Base-by-base conservation (phyloP, 2,888 invertebrate species). In the Mayetiola destructor region DNA sequence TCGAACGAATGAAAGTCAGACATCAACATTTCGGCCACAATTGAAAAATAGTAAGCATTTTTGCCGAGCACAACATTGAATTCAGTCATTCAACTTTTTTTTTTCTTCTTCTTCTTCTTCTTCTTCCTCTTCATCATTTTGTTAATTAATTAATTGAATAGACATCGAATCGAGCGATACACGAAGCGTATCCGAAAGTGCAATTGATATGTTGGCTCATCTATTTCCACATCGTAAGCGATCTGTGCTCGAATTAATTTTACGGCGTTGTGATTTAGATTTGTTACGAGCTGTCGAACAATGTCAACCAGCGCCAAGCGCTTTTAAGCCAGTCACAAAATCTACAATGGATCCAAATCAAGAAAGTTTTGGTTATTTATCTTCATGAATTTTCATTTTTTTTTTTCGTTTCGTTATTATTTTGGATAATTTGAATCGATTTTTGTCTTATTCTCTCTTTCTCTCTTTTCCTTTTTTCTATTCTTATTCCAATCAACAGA, bases 201-300 rank as follows among this genome's bases (percentile, higher is more conserved):
- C 85, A 57, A 73, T 86, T 65, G 92, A 94, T 64, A 89, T 95
- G 76, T 75, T 96, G 40, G 80, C 85, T 12, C 83, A 89, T 62
- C 75, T 96, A 35, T 96, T 95, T 68, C 94, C 94, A 0, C 88
- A 88, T 64, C 86, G 91, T 65, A 90, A 91, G 68, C 77, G 86
- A 1, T 82, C 89, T 0, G 91, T 94, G 1, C 73, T 96, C 56
- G 92, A 95, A 68, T 74, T 94, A 62, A 90, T 94, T n/a, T 75
- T 95, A 48, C 86, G 91, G 62, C 81, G 92, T 35, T 94, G 94
- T 69, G 91, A 90, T 67, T 88, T 93, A 62, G 94, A 96, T 68
- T 73, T 95, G 54, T 77, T 93, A 14, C 88, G 70, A 6, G 71
- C 71, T 40, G 72, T 71, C 14, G 71, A 71, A 61, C 70, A 69